phyloP scores from a whole-genome alignment of 2,888 invertebrate genomes.

The Dilophus febrilis region DNA sequence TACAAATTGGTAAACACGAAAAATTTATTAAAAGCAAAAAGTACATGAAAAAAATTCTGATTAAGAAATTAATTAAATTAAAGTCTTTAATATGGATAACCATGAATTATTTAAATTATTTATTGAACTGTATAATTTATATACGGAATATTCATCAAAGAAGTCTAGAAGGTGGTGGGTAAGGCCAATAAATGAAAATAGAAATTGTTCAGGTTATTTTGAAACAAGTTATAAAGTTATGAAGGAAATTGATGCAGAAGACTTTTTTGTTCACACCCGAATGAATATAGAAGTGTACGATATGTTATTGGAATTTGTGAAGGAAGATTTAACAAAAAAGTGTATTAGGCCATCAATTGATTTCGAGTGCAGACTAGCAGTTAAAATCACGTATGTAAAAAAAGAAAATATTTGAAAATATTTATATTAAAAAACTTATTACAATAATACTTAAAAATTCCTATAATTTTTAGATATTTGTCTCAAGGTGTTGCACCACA shows the following conservation, averaged over 20 bases:
- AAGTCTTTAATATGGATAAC: too few relatives aligned
- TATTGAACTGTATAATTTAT: too few relatives aligned
- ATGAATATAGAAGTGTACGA: neutral
- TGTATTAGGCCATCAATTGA: neutral
- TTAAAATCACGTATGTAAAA: constrained; percentile 4
- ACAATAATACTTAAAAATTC: neutral
- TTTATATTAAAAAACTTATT: neutral
- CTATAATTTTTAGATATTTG: constrained; percentile 2
- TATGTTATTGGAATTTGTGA: neutral
- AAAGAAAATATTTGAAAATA: neutral
- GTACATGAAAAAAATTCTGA: too few relatives aligned
- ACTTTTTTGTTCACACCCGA: neutral
- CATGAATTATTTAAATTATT: too few relatives aligned
- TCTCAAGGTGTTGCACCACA: neutral
- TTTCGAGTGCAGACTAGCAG: neutral
- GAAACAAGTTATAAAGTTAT: neutral
- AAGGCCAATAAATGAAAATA: neutral
- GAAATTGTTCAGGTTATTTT: neutral
- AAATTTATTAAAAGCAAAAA: too few relatives aligned
- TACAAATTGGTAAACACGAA: too few relatives aligned
- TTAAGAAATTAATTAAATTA: too few relatives aligned
- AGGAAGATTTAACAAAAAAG: neutral
- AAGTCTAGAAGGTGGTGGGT: neutral
- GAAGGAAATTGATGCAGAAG: neutral
- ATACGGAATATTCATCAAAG: too few relatives aligned